Base-by-base conservation (phyloP, 1,140 invertebrate species). In the Drosophila kanapiae region DNA sequence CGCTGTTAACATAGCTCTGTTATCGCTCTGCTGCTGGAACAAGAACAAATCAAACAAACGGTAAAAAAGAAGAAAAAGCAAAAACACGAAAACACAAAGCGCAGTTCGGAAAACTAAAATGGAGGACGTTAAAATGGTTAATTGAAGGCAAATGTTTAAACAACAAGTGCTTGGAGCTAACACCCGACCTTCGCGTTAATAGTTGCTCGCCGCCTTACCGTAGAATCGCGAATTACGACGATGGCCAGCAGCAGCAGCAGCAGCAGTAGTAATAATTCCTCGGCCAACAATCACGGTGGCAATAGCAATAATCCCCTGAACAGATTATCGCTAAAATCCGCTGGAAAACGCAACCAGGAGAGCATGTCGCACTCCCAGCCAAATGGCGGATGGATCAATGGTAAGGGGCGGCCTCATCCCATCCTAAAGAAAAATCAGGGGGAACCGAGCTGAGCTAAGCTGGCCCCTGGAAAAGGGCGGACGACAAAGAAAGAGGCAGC, bases 381-480 rank as follows among this genome's bases (percentile, higher is more conserved):
- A 11, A 96, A 96, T 92, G 64, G 81, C 38, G 85, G 96, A 79
- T 97, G 96, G 96, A 96, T 96, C 93, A 97, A 97, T 93, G 96
- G 96, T 97, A 94, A 96, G 96, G 63, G 38, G 53, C 18, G 48
- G 3, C 4, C 6, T 8, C 33, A 38, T 16, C 8, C 18, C 16
- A 27, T 23, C 11, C 35, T 18, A 3, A 38, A 42, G 40, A 63
- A 62, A 60, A 45, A 62, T 6, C 40, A 61, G 57, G 57, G 61
- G 40, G 31, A 45, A 23, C 59, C 14, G 5, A 2, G 5, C 31
- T 8, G 31, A 23, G 23, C 23, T 23, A 23, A 23, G 14, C 7
- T 18, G 11, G 35, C 33, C 31, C 16, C 27, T 47, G 57, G 13
- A 93, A 85, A 82, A 47, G 33, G 33, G 23, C 29, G 48, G 42